Percentiles rank a stretch among this genome's conserved stretches.
Conservation (phyloP, 2,797 vertebrate genomes). For the Bryconaethiops microstoma region DNA sequence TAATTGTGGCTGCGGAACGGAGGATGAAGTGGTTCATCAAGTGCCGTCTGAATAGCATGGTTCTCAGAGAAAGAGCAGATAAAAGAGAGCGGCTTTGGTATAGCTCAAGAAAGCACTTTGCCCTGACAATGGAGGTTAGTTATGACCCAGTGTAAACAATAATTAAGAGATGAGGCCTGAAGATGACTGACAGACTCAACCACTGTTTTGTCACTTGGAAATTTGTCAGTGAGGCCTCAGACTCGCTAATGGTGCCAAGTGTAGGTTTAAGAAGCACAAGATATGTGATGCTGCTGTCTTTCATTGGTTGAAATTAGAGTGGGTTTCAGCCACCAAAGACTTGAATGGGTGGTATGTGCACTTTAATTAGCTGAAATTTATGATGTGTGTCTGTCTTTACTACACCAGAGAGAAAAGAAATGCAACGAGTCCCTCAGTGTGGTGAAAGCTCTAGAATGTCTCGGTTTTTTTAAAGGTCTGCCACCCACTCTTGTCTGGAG, state of each 20-base stretch:
- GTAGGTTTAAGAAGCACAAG: not conserved
- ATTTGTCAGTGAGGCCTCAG: constrained; percentile 18
- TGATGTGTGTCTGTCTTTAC: not conserved
- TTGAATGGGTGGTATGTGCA: constrained; percentile 6
- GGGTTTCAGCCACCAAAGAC: constrained; percentile 12
- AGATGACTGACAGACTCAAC: constrained; percentile 20
- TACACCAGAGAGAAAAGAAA: constrained; percentile 4
- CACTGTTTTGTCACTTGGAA: constrained; percentile 25
- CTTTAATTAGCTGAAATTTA: constrained; percentile 42
- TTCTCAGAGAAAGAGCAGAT: constrained; percentile 25
- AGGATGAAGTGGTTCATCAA: constrained; percentile 38
- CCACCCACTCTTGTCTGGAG: not conserved
- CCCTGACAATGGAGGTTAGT: constrained; percentile 39
- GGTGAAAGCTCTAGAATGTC: not conserved
- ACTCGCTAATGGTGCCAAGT: constrained; percentile 8
- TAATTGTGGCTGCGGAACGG: constrained; percentile 25
- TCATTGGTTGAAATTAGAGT: constrained; percentile 14
- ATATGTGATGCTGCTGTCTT: constrained; percentile 16
- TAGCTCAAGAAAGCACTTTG: constrained; percentile 13
- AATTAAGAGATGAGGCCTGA: constrained; percentile 31
- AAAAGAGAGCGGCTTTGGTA: constrained; percentile 21
- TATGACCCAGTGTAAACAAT: constrained; percentile 28
- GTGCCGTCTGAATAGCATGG: constrained; percentile 9
- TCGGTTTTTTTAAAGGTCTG: not conserved
- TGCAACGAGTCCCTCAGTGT: not conserved